Evolutionary conservation across 2,797 vertebrate genomes (phyloP), one percentile per base, ranked within the genome.

Genomic region (Muscicapa striata): DNA sequence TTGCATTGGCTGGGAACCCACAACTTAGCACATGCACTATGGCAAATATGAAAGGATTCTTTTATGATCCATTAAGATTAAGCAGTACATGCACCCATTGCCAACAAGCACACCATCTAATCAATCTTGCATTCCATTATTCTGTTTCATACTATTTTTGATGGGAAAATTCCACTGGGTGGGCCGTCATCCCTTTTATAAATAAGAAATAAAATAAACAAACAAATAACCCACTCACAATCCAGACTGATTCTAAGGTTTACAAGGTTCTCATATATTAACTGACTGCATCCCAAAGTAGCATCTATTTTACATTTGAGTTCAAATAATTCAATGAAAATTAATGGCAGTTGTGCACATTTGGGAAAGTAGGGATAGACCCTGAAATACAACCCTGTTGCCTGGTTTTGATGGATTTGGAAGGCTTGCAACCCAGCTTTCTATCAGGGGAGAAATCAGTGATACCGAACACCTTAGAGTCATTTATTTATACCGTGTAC

Each of bases 151-250:
- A 72, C 83, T 90, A 82, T 90, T 96, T 95, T 95, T 96, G 81
- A 94, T 96, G 95, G 93, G 95, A 96, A 96, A 97, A 95, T 96
- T 96, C 93, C 89, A 87, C 94, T 94, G 93, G 95, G 95, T 96
- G 94, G 95, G 93, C 93, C 15, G 1, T 88, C 83, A 77, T 92
- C 54, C 48, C 52, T 93, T 95, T 95, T 94, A 94, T 70, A 94
- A 95, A 86, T 94, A 96, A 84, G 48, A 55, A 85, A 91, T 89
- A 95, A 92, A 96, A 89, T 87, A 94, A 95, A 92, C 91, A 95
- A 95, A 95, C 87, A 96, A 96, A 94, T 87, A 92, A 89, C 57
- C 73, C 85, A 77, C 84, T 91, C 58, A 4, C 73, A 92, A 91
- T 18, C 41, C 63, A 83, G 41, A 87, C 22, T 88, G 21, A 41